These are phyloP conservation scores for Tonatia bakeri DNA, from an alignment of 2,113 vertebrate genomes.

Conservation along the genomic window DNA sequence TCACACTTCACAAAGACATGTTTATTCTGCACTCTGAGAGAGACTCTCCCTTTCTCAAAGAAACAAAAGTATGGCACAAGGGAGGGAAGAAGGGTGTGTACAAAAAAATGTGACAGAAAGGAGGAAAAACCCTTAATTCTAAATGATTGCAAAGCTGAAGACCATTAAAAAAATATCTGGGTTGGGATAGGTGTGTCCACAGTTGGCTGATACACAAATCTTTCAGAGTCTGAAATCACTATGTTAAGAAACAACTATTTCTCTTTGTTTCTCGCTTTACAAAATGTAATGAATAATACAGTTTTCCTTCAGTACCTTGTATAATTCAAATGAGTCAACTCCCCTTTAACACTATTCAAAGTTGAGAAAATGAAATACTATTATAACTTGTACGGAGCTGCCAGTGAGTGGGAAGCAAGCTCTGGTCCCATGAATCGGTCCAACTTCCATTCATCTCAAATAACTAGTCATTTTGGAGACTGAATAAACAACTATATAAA, in stretches of 20 bases:
- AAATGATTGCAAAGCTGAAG: constrained; percentile 60
- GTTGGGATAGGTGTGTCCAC: constrained; percentile 43
- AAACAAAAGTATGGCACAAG: constrained; percentile 64
- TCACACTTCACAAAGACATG: constrained; percentile 76
- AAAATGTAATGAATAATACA: constrained; percentile 53
- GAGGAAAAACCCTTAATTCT: constrained; percentile 23
- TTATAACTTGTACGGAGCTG: not conserved
- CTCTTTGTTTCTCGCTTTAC: constrained; percentile 45
- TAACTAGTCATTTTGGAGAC: constrained; percentile 34
- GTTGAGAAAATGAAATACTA: constrained; percentile 43
- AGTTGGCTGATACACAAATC: constrained; percentile 52
- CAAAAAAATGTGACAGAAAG: not conserved
- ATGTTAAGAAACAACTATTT: constrained; percentile 36
- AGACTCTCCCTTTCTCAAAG: constrained; percentile 57
- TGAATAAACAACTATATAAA: constrained; percentile 48
- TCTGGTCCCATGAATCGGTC: not conserved
- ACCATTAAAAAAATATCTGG: constrained; percentile 30
- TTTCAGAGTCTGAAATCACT: constrained; percentile 48
- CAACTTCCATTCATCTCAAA: constrained; percentile 42
- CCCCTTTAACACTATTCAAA: constrained; percentile 26
- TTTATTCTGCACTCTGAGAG: constrained; percentile 70
- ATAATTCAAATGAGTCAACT: constrained; percentile 38
- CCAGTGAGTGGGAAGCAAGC: constrained; percentile 24
- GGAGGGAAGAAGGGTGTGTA: constrained; percentile 53
- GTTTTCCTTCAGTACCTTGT: constrained; percentile 41